Evolutionary conservation across 1,140 invertebrate species (phyloP).

Genomic region (Drosophila guanche): DNA sequence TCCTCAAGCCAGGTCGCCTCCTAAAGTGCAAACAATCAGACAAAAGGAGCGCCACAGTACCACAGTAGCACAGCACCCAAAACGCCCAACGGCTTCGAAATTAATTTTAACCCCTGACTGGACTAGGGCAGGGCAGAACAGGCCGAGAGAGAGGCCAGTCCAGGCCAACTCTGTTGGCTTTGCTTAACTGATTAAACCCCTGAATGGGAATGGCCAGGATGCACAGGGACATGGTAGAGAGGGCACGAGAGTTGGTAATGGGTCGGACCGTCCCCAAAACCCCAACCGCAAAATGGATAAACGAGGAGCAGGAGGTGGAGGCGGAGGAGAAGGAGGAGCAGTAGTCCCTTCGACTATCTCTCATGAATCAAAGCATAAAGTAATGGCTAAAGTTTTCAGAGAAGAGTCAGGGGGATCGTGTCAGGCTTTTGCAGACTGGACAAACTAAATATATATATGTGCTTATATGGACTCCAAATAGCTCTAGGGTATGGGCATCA

Average conservation of each 20-base stretch:
- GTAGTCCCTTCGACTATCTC: not conserved
- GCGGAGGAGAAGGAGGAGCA: too few relatives aligned
- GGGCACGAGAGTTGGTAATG: not conserved
- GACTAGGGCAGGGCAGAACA: constrained; percentile 5
- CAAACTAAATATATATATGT: too few relatives aligned
- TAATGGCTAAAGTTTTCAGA: constrained; percentile 44
- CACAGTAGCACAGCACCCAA: too few relatives aligned
- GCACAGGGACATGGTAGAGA: too few relatives aligned
- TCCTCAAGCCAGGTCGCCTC: not conserved
- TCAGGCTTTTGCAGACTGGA: not conserved
- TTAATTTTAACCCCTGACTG: constrained; percentile 43
- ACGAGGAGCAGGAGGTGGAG: too few relatives aligned
- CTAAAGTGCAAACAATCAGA: constrained; percentile 37
- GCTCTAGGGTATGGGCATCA: constrained; percentile 28
- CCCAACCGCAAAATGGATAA: too few relatives aligned
- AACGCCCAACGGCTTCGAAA: constrained; percentile 33
- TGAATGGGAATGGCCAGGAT: constrained; percentile 3
- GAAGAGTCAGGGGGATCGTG: constrained; percentile 37
- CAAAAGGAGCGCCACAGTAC: constrained; percentile 20
- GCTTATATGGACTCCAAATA: constrained; percentile 32
- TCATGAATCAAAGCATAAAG: constrained; percentile 48
- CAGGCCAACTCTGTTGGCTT: constrained; percentile 28
- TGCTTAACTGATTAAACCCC: constrained; percentile 50
- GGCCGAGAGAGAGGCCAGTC: constrained; percentile 3
- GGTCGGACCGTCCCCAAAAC: too few relatives aligned